Evolutionary conservation across 2,797 vertebrate genomes (phyloP).

Genomic region (Ceryle rudis): DNA sequence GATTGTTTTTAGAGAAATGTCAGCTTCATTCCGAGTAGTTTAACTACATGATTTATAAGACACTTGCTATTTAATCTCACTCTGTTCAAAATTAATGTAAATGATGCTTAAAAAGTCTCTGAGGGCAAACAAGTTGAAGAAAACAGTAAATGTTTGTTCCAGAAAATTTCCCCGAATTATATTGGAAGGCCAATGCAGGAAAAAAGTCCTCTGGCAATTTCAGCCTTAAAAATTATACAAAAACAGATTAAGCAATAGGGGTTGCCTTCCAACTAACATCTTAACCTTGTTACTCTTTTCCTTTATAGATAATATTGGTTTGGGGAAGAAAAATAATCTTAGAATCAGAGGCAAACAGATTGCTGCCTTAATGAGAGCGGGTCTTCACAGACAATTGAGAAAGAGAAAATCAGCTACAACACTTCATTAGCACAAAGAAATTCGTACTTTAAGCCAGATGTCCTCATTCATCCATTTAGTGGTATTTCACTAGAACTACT

Average conservation of each 20-base stretch:
- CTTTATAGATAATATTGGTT: background rate
- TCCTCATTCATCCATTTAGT: background rate
- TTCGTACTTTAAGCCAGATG: background rate
- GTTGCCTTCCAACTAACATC: background rate
- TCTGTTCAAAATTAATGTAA: background rate
- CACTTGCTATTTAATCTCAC: background rate
- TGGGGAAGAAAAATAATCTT: conserved; percentile 21
- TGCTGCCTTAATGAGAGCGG: conserved; percentile 8
- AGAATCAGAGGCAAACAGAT: background rate
- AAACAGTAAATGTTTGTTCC: background rate
- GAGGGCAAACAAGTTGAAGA: background rate
- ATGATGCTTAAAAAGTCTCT: background rate
- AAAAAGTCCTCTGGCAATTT: background rate
- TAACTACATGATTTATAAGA: background rate
- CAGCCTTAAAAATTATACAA: background rate
- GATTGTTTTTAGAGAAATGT: background rate
- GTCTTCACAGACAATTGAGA: background rate
- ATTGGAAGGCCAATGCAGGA: background rate
- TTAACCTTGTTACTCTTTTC: background rate
- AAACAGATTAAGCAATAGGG: background rate
- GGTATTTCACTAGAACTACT: background rate
- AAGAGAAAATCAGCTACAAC: background rate
- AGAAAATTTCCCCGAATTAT: background rate
- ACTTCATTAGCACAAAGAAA: background rate
- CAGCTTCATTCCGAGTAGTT: background rate